A percentile compares a stretch with the other conserved stretches of the same genome.
Conservation (phyloP, 2,113 vertebrate genomes). For the Jacana jacana region DNA sequence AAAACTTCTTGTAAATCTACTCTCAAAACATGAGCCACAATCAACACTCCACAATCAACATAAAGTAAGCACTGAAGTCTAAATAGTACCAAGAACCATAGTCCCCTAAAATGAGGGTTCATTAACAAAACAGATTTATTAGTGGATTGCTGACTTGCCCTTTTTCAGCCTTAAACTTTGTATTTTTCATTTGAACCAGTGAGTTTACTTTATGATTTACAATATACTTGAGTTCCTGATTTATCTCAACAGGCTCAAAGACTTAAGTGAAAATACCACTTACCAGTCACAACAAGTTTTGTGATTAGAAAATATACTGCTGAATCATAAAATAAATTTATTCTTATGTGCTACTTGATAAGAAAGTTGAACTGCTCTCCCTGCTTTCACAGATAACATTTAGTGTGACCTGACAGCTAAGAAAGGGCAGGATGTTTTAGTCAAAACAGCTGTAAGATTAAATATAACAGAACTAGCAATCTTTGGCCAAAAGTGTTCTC, state of each 20-base stretch:
- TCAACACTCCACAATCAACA: background rate
- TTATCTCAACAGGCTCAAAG: background rate
- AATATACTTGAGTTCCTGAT: background rate
- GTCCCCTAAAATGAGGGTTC: background rate
- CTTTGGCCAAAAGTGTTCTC: background rate
- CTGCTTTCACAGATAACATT: background rate
- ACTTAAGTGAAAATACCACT: background rate
- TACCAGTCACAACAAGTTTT: background rate
- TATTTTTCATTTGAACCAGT: background rate
- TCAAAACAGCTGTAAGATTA: background rate
- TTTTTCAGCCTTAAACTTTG: background rate
- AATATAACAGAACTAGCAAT: background rate
- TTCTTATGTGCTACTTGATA: background rate
- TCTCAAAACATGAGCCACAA: background rate
- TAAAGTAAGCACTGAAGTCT: background rate
- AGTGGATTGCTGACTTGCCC: background rate
- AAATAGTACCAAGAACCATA: background rate
- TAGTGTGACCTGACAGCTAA: background rate
- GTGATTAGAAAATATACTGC: background rate
- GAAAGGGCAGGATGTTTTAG: background rate
- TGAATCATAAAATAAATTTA: background rate
- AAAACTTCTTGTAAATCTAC: background rate
- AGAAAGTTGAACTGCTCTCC: background rate
- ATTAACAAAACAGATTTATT: background rate
- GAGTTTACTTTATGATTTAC: background rate